Evolutionary conservation across 2,797 vertebrate species (phyloP).

Genomic region (Cheirogaleus major): DNA sequence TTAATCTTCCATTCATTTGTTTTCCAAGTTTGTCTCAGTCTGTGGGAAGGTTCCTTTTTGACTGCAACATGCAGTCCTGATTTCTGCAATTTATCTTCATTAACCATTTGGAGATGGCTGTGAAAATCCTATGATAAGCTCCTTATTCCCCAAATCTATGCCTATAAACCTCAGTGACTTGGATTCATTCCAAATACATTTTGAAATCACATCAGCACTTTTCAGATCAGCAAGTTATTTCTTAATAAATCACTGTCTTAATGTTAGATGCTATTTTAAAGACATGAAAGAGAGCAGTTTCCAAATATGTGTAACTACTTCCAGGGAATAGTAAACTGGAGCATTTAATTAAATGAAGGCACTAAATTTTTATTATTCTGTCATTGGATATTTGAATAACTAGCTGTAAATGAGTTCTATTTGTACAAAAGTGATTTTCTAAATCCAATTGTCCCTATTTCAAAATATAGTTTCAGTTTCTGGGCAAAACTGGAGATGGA

Average conservation of each 20-base stretch:
- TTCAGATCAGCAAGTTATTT: constrained; percentile 48
- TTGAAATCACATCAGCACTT: constrained; percentile 45
- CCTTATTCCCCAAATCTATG: constrained; percentile 19
- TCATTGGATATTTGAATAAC: constrained; percentile 61
- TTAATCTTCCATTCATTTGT: constrained; percentile 55
- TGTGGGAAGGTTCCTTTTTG: constrained; percentile 25
- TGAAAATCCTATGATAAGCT: constrained; percentile 13
- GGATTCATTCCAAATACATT: constrained; percentile 23
- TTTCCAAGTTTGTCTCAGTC: constrained; percentile 27
- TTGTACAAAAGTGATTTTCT: constrained; percentile 36
- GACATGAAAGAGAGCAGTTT: constrained; percentile 44
- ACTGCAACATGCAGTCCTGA: background rate
- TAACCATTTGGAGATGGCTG: constrained; percentile 16
- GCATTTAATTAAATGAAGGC: constrained; percentile 51
- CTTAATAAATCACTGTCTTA: constrained; percentile 49
- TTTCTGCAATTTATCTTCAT: constrained; percentile 58
- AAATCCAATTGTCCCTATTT: constrained; percentile 29
- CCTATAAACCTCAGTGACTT: background rate
- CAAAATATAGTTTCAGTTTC: constrained; percentile 23
- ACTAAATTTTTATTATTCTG: constrained; percentile 42
- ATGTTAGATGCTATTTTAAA: constrained; percentile 52
- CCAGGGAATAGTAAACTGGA: constrained; percentile 14
- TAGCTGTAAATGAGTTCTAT: constrained; percentile 41
- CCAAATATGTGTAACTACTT: constrained; percentile 21
- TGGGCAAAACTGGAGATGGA: constrained; percentile 31